phyloP scores from a whole-genome alignment of 2,113 vertebrate species.

The Psephotus haematonotus region DNA sequence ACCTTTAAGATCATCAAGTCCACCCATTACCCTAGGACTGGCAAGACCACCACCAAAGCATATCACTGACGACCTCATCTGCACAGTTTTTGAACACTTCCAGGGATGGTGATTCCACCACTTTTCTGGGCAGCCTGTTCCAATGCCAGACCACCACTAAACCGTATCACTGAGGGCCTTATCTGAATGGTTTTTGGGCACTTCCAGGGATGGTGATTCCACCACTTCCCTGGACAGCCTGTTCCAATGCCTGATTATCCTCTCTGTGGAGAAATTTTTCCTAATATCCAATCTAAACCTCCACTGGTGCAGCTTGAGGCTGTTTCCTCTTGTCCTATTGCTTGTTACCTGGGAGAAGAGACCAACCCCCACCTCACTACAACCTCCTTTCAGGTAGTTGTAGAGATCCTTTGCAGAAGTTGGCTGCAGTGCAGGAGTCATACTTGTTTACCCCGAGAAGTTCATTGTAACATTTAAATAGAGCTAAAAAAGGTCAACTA shows the following conservation, averaged over 20 bases:
- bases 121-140: neutral
- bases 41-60: neutral
- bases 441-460: neutral
- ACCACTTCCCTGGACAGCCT: neutral
- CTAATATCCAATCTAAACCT: neutral
- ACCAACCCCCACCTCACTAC: no score
- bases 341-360: neutral
- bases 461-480: neutral
- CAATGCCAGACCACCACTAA: neutral
- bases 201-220: neutral
- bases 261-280: neutral
- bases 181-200: neutral
- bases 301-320: neutral
- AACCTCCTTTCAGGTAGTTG: neutral
- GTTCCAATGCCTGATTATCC: neutral
- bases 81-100: neutral
- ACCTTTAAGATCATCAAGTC: neutral
- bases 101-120: neutral
- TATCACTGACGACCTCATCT: neutral
- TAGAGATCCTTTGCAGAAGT: neutral
- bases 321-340: neutral
- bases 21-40: neutral
- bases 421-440: neutral
- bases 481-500: neutral
- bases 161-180: neutral